Conservation (phyloP, 2,888 invertebrate genomes). For the Athrips mouffetella region DNA sequence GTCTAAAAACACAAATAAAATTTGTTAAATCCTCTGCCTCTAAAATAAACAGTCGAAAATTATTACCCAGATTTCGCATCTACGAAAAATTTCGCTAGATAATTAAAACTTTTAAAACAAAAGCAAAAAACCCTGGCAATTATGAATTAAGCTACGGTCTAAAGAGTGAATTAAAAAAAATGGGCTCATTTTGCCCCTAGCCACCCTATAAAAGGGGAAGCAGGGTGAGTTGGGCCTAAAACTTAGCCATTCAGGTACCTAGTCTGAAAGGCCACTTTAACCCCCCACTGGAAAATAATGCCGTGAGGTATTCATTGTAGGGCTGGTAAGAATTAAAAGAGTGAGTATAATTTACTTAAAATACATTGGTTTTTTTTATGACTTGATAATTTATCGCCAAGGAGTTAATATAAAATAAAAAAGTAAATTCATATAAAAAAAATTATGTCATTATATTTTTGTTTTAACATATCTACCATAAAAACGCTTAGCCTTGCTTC, state of each 20-base stretch:
- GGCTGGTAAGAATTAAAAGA: neutral
- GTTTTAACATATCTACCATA: no score
- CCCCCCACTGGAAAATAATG: conserved; percentile 18
- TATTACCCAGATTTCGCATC: neutral
- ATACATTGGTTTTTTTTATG: neutral
- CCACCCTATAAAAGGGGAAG: neutral
- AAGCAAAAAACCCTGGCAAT: conserved; percentile 18
- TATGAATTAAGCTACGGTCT: conserved; percentile 21
- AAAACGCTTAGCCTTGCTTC: no score
- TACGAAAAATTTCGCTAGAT: conserved; percentile 11
- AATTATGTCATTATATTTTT: no score
- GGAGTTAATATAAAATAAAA: no score
- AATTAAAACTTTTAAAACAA: conserved; percentile 21
- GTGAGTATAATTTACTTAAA: no score
- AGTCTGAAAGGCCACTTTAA: conserved; percentile 27
- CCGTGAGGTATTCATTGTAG: conserved; percentile 21
- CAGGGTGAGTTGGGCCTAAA: conserved; percentile 26
- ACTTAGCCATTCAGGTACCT: conserved; percentile 42
- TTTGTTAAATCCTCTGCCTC: no score
- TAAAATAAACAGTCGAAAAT: no score
- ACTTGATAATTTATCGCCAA: no score
- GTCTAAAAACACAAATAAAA: no score
- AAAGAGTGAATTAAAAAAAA: conserved; percentile 20
- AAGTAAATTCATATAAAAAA: no score
- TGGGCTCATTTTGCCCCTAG: conserved; percentile 13